Conservation (phyloP, 2,888 invertebrate genomes). For the Isoperla grammatica region DNA sequence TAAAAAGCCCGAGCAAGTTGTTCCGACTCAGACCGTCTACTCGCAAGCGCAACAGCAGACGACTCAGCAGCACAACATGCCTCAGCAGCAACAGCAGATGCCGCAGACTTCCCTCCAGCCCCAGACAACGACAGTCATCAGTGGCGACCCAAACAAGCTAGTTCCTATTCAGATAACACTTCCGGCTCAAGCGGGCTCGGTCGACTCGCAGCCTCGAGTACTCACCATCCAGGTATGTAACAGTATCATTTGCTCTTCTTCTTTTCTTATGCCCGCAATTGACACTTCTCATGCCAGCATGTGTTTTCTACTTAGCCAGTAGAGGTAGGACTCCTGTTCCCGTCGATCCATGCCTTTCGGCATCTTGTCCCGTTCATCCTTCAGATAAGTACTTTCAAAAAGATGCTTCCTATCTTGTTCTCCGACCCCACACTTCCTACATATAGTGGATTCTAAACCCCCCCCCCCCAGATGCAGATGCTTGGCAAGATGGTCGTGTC, state of each 20-base stretch:
- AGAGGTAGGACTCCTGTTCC: too few relatives aligned
- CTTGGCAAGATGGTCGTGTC: too few relatives aligned
- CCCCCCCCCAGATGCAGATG: not conserved
- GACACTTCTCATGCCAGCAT: too few relatives aligned
- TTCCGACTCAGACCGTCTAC: constrained; percentile 26
- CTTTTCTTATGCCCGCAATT: too few relatives aligned
- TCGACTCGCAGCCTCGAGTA: constrained; percentile 62
- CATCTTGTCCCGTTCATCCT: too few relatives aligned
- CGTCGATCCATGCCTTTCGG: too few relatives aligned
- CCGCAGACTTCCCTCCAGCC: constrained; percentile 38
- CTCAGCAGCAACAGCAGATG: constrained; percentile 39
- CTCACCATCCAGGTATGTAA: constrained; percentile 88
- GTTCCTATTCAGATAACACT: constrained; percentile 64
- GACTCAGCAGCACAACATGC: constrained; percentile 45
- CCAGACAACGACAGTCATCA: constrained; percentile 21
- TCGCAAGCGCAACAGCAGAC: constrained; percentile 30
- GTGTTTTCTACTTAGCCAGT: too few relatives aligned
- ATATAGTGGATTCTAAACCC: not conserved
- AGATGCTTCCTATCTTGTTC: too few relatives aligned
- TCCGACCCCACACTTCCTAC: not conserved
- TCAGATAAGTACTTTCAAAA: too few relatives aligned
- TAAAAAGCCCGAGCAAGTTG: constrained; percentile 38
- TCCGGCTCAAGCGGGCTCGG: constrained; percentile 69
- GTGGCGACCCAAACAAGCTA: constrained; percentile 36
- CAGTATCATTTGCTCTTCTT: too few relatives aligned